Conservation (phyloP, 2,797 vertebrate species). For the Decapterus maruadsi region DNA sequence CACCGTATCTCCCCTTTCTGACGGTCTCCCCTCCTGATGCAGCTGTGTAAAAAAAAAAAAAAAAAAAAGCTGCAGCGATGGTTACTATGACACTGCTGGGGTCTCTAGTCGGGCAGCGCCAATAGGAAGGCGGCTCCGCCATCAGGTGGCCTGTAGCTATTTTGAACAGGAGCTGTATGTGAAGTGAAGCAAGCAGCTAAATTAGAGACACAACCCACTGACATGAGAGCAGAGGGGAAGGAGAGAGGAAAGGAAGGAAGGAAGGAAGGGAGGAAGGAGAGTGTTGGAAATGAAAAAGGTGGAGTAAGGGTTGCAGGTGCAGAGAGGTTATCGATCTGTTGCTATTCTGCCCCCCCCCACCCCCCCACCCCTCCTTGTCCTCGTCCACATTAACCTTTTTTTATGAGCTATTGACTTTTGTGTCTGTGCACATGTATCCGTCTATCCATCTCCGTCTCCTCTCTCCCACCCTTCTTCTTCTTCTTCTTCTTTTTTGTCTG, state of each 20-base stretch:
- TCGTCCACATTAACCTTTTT: background rate
- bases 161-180: constrained; percentile 83
- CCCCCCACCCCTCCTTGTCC: no score
- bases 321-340: constrained; percentile 26
- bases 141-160: constrained; percentile 83
- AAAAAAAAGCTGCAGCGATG: constrained; percentile 52
- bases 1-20: constrained; percentile 1
- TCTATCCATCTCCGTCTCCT: background rate
- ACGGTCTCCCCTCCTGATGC: constrained; percentile 27
- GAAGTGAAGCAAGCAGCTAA: constrained; percentile 85
- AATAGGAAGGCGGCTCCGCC: constrained; percentile 65
- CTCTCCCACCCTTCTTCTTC: background rate
- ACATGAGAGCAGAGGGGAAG: constrained; percentile 47
- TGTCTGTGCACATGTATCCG: constrained; percentile 20
- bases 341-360: constrained; percentile 3
- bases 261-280: background rate
- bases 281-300: constrained; percentile 20
- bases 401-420: constrained; percentile 27
- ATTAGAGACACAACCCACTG: constrained; percentile 76
- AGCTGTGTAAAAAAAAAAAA: constrained; percentile 22
- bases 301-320: constrained; percentile 29
- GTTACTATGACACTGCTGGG: constrained; percentile 83
- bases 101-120: constrained; percentile 64
- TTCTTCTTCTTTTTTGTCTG: background rate
- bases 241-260: no score